Base-by-base conservation (phyloP, 2,797 vertebrate species). In the Catharus ustulatus region DNA sequence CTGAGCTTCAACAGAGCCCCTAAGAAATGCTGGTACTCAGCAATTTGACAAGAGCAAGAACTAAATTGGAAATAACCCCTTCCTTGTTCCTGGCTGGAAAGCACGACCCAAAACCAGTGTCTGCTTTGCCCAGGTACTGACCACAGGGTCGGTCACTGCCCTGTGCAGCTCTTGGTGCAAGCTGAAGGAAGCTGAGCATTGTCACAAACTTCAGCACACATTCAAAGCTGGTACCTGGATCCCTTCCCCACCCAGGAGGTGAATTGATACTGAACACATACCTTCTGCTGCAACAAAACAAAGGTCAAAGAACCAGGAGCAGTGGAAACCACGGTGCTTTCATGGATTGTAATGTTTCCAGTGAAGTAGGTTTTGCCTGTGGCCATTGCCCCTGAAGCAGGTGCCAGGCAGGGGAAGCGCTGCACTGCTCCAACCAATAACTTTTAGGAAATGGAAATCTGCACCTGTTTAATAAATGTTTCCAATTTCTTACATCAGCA, bases 311-410 rank as follows among this genome's bases (percentile, higher is more conserved):
- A 95, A 84, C 16, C 59, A 46, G 73, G 57, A 97, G 91, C 95
- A 96, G 95, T 97, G 92, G 94, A 96, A 97, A 97, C 93, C 93
- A 91, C 42, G 92, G 96, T 92, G 96, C 94, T 97, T 93, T 87
- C 96, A 97, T 97, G 85, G 97, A 97, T 90, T 96, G 91, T 72
- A 92, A 95, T 97, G 96, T 96, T 97, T 96, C 94, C 92, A 94
- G 90, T 95, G 96, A 97, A 97, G 91, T 62, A 9, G 34, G 88
- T 96, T 97, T 96, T 45, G 32, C 94, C 72, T 75, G 87, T 73
- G 91, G 87, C 84, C 42, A 1, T 87, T 71, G n/a, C 42, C n/a
- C 59, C 40, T 0, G 23, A 61, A 90, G 92, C 89, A 71, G 72
- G 45, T 45, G 63, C 8, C 20, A 52, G 23, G 15, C 5, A 13